Conservation (phyloP, 2,113 vertebrate species). For the Nibea coibor region DNA sequence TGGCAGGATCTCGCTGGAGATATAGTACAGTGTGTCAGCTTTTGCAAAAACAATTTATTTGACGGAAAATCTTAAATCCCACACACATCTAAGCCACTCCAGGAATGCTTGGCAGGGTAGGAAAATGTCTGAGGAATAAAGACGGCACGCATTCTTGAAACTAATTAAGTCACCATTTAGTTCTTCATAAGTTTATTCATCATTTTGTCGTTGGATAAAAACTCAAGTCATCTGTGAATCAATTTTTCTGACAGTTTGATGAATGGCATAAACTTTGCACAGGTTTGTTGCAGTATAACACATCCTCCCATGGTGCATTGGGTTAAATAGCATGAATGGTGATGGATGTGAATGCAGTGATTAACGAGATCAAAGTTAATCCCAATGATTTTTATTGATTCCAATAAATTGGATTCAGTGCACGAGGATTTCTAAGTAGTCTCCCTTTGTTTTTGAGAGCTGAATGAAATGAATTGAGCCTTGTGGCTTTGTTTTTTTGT, state of each 20-base stretch:
- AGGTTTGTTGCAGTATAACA: neutral
- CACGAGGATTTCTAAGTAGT: neutral
- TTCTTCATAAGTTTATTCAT: neutral
- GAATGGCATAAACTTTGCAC: neutral
- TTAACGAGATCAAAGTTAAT: too few species aligned
- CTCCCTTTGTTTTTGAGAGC: neutral
- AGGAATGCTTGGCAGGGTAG: slow-evolving; percentile 10
- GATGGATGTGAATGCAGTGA: too few species aligned
- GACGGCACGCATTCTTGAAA: neutral
- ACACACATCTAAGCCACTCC: slow-evolving; percentile 2
- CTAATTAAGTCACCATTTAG: slow-evolving; percentile 2
- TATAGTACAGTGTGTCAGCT: slow-evolving; percentile 6
- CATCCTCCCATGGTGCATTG: neutral
- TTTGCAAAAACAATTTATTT: slow-evolving; percentile 29
- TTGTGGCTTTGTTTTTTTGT: neutral
- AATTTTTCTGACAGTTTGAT: neutral
- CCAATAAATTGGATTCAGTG: neutral
- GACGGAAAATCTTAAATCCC: slow-evolving; percentile 21
- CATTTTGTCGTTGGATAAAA: neutral
- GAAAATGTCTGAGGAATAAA: slow-evolving; percentile 7
- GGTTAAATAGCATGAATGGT: neutral
- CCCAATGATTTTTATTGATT: neutral
- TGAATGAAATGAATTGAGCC: neutral
- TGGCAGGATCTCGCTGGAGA: slow-evolving; percentile 16
- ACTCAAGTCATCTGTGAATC: neutral